phyloP scores from a whole-genome alignment of 2,888 invertebrate species.

The Lycaena phlaeas region DNA sequence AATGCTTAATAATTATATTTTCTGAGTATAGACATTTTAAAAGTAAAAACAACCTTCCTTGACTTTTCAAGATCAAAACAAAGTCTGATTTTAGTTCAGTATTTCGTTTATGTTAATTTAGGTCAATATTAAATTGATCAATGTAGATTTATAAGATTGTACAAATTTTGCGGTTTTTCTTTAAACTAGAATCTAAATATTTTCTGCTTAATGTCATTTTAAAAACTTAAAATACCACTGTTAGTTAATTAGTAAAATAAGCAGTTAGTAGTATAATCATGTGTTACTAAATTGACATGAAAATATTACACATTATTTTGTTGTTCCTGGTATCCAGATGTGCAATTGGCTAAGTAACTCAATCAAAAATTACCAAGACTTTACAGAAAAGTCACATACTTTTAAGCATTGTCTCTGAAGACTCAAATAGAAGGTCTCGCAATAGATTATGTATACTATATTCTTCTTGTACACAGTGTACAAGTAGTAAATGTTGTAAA shows the following conservation, averaged over 20 bases:
- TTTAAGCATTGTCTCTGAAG: background rate
- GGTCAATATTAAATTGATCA: constrained; percentile 1
- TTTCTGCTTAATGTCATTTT: background rate
- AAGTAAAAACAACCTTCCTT: constrained; percentile 40
- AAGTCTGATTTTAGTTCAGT: constrained; percentile 70
- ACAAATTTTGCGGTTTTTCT: constrained; percentile 28
- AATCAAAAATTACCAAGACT: background rate
- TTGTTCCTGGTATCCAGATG: constrained; percentile 7
- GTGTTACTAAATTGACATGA: background rate
- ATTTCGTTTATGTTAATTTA: constrained; percentile 32
- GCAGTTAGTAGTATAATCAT: background rate
- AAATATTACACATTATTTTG: background rate
- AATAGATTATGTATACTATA: background rate
- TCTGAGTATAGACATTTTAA: constrained; percentile 19
- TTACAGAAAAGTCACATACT: background rate
- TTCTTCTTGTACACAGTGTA: constrained; percentile 49
- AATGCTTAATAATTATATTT: constrained; percentile 16
- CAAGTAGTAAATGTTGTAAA: constrained; percentile 56
- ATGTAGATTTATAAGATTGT: constrained; percentile 21
- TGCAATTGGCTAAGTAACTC: background rate
- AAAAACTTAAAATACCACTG: background rate
- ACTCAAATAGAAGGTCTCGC: constrained; percentile 1
- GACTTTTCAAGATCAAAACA: constrained; percentile 53
- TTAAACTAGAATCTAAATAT: constrained; percentile 10
- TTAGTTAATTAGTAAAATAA: constrained; percentile 1